Evolutionary conservation across 1,140 invertebrate genomes (phyloP), one percentile per base, ranked within the genome.

Genomic region (Ericerus pela): DNA sequence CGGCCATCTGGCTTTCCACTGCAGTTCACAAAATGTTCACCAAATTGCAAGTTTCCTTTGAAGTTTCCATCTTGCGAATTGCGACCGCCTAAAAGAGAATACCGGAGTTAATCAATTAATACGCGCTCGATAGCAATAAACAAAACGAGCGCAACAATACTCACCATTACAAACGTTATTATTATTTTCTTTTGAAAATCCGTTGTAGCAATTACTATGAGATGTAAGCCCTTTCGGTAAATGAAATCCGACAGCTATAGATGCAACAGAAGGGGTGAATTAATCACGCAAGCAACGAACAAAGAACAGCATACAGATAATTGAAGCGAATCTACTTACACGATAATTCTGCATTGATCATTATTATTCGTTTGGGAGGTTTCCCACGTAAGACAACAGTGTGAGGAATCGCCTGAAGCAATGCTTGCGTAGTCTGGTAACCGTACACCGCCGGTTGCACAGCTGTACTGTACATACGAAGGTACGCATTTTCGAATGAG

Each of bases 361-460:
- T 64, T 54, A 75, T 61, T 3, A 68, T 60, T 41, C 67, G 67
- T 58, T 70, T 70, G 5, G 66, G 64, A 2, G 68, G 64, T 54
- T 68, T 66, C 10, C 71, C 66, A 60, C 69, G 67, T 37, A 75
- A 60, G 14, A 65, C 65, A 0, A 79, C 73, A 14, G 79, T 75
- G 59, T 79, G 76, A 24, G 75, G 70, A 18, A 82, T 67, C 10
- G 75, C 70, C 61, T 76, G 72, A 3, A 83, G 68, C 20, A 82
- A 62, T 20, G 70, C 64, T 14, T 59, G 53, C 5, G 73, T 29
- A 14, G 70, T 76, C 8, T 74, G 67, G 62, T 70, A 79, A 1
- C 79, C 78, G 62, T 75, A 77, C 8, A 76, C 64, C 1, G 72
- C 68, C 27, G 76, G 71, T 57, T 73, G 74, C 27, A 76, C 73